These are phyloP conservation scores for Morone chrysops DNA, from an alignment of 2,113 vertebrate genomes.

Conservation along the genomic window DNA sequence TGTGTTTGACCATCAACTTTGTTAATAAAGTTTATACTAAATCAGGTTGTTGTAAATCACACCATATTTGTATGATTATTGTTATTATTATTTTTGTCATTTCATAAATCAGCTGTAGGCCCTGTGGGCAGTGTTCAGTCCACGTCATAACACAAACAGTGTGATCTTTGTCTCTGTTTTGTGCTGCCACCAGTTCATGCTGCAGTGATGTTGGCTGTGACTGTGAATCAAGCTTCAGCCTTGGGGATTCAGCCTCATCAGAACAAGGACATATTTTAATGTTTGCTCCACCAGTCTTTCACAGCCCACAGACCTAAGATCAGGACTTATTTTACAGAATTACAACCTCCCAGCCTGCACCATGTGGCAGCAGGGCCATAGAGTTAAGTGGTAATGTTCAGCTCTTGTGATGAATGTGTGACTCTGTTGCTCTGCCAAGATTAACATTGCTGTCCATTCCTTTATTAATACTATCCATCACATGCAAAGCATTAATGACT, in stretches of 20 bases:
- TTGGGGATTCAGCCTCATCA: slow-evolving; percentile 20
- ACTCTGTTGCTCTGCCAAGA: slow-evolving; percentile 3
- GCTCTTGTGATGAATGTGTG: slow-evolving; percentile 38
- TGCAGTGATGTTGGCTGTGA: not conserved
- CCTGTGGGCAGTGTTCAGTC: not conserved
- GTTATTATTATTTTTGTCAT: not conserved
- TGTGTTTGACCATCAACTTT: not conserved
- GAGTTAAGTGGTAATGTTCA: slow-evolving; percentile 7
- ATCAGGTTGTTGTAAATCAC: not conserved
- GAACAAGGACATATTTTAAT: slow-evolving; percentile 34
- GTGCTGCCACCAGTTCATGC: not conserved
- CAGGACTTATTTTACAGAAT: not conserved
- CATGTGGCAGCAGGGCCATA: not conserved
- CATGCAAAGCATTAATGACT: slow-evolving; percentile 19
- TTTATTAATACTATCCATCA: slow-evolving; percentile 61
- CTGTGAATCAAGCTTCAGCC: slow-evolving; percentile 10
- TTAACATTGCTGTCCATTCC: slow-evolving; percentile 15
- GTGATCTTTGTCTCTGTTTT: slow-evolving; percentile 11
- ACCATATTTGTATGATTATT: not conserved
- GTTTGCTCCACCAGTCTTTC: not conserved
- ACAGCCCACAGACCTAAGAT: not conserved
- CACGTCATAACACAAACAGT: not conserved
- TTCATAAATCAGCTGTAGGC: slow-evolving; percentile 9
- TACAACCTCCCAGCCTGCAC: not conserved
- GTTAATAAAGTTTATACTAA: not conserved